Conservation (phyloP, 1,140 invertebrate species). For the Drosophila sproati region DNA sequence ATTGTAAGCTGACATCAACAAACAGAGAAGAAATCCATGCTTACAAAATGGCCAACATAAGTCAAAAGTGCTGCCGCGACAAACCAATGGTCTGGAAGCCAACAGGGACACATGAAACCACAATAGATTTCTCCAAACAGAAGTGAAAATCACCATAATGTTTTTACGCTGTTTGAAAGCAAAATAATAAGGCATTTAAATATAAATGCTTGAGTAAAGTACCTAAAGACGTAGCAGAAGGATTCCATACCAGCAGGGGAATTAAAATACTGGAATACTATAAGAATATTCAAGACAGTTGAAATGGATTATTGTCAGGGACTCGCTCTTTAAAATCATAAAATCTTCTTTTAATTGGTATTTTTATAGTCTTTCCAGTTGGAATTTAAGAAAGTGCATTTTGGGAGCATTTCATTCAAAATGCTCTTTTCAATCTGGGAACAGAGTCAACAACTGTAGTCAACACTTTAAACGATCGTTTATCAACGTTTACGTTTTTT, state of each 20-base stretch:
- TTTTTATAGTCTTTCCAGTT: no score
- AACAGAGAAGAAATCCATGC: constrained; percentile 61
- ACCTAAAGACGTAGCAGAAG: neutral
- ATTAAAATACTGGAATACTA: neutral
- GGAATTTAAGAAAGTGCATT: no score
- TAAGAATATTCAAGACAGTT: no score
- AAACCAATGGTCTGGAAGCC: constrained; percentile 28
- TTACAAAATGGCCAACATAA: constrained; percentile 69
- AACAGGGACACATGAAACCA: constrained; percentile 18
- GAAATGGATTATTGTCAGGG: no score
- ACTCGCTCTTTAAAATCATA: neutral
- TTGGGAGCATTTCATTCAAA: no score
- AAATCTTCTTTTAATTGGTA: neutral
- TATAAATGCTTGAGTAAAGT: neutral
- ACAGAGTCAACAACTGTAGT: no score
- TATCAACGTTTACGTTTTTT: neutral
- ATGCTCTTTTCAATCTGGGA: no score
- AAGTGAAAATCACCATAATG: constrained; percentile 54
- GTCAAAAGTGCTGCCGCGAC: constrained; percentile 54
- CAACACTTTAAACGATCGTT: no score
- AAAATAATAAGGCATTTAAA: constrained; percentile 25
- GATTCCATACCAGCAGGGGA: no score
- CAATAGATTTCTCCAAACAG: constrained; percentile 39
- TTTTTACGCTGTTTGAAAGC: constrained; percentile 43
- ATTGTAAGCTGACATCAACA: constrained; percentile 66